Evolutionary conservation across 2,113 vertebrate genomes (phyloP).

Genomic region (Oncorhynchus keta): DNA sequence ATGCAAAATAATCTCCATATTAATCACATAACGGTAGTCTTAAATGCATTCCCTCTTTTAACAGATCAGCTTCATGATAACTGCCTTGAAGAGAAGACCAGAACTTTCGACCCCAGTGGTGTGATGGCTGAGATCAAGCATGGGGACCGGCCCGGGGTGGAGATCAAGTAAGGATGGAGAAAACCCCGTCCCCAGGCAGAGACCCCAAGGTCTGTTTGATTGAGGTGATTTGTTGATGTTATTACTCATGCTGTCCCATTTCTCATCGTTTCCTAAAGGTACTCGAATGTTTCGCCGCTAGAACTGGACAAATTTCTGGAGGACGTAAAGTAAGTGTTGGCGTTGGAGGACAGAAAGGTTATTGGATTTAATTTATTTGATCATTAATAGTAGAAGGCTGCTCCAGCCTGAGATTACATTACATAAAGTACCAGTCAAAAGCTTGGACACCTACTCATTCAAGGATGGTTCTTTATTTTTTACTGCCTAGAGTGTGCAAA

Average conservation of each 20-base stretch:
- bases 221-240: background rate
- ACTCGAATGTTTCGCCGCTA: constrained; percentile 81
- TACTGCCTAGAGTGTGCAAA: too few species aligned
- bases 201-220: background rate
- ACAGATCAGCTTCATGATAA: constrained; percentile 82
- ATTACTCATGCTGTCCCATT: background rate
- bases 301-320: constrained; percentile 87
- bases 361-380: background rate
- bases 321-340: constrained; percentile 80
- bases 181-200: background rate
- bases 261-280: constrained; percentile 62
- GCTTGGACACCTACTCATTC: too few species aligned
- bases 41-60: too few species aligned
- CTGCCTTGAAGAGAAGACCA: constrained; percentile 82
- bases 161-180: constrained; percentile 75
- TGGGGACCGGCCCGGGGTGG: constrained; percentile 57
- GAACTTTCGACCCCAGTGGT: constrained; percentile 75
- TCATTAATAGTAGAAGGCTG: too few species aligned
- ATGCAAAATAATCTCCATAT: too few species aligned
- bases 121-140: constrained; percentile 80
- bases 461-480: too few species aligned
- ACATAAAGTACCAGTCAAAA: too few species aligned
- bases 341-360: background rate
- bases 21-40: too few species aligned
- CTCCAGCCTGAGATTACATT: too few species aligned